Percentiles rank a stretch among this genome's conserved stretches.
Evolutionary conservation across 1,140 invertebrate genomes (phyloP).

Genomic region (Condylostylus longicornis): DNA sequence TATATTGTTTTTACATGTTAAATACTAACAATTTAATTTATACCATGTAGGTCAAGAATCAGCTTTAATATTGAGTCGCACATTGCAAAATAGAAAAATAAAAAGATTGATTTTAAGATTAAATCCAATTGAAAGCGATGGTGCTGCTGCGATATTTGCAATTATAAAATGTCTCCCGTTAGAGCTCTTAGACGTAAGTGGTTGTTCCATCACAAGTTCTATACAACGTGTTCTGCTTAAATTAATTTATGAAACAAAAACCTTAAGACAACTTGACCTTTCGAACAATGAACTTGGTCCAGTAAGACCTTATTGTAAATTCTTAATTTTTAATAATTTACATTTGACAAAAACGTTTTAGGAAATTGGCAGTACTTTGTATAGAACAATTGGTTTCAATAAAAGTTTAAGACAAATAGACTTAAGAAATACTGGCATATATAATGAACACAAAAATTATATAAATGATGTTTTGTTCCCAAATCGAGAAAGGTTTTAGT

Average conservation of each 20-base stretch:
- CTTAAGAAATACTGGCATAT: slow-evolving; percentile 22
- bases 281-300: slow-evolving; percentile 24
- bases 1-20: neutral
- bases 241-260: slow-evolving; percentile 21
- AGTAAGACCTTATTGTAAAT: slow-evolving; percentile 7
- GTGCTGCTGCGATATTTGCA: slow-evolving; percentile 25
- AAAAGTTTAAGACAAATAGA: slow-evolving; percentile 21
- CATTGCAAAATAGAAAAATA: slow-evolving; percentile 14
- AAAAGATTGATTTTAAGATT: slow-evolving; percentile 19
- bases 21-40: neutral
- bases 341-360: too few species aligned
- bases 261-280: slow-evolving; percentile 17
- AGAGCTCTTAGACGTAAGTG: slow-evolving; percentile 16
- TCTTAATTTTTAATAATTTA: neutral
- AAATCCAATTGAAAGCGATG: slow-evolving; percentile 28
- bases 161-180: slow-evolving; percentile 21
- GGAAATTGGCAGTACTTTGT: slow-evolving; percentile 22
- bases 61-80: slow-evolving; percentile 22
- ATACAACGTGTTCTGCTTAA: slow-evolving; percentile 27
- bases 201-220: slow-evolving; percentile 17
- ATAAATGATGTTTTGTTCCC: too few species aligned
- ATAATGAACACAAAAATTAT: too few species aligned
- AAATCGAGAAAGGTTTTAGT: too few species aligned
- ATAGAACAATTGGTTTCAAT: slow-evolving; percentile 21
- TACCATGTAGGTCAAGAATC: slow-evolving; percentile 20